Conservation (phyloP, 2,797 vertebrate genomes). For the Serranus cabrilla region DNA sequence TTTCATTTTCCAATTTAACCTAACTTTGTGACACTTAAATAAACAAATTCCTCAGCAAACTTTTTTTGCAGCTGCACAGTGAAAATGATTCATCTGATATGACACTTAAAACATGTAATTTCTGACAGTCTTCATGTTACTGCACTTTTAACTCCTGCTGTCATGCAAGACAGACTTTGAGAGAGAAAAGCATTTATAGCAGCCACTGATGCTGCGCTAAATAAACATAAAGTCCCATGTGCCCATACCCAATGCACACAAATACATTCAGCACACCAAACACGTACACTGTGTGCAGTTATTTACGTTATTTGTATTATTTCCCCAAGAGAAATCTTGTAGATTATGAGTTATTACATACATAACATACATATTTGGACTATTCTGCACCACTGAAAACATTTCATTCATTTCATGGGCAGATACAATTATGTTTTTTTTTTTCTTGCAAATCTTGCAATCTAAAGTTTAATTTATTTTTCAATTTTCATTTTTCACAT, state of each 20-base stretch:
- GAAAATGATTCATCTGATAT: conserved; percentile 1
- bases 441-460: background rate
- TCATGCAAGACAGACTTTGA: background rate
- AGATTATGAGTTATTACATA: conserved; percentile 3
- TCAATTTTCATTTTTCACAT: background rate
- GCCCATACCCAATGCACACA: background rate
- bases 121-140: background rate
- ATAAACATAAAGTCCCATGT: conserved; percentile 14
- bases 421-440: background rate
- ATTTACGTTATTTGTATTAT: conserved; percentile 27
- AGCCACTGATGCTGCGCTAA: conserved; percentile 28
- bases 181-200: conserved; percentile 20
- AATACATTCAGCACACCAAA: background rate
- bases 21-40: conserved; percentile 18
- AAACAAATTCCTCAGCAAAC: conserved; percentile 3
- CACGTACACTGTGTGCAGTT: background rate
- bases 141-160: conserved; percentile 23
- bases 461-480: background rate
- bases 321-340: conserved; percentile 34
- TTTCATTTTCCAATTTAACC: conserved; percentile 13
- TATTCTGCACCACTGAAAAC: background rate
- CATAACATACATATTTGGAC: background rate
- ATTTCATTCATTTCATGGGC: background rate
- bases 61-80: background rate
- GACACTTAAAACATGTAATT: conserved; percentile 13